phyloP scores from a whole-genome alignment of 2,797 vertebrate species.

The Malurus leucopterus region DNA sequence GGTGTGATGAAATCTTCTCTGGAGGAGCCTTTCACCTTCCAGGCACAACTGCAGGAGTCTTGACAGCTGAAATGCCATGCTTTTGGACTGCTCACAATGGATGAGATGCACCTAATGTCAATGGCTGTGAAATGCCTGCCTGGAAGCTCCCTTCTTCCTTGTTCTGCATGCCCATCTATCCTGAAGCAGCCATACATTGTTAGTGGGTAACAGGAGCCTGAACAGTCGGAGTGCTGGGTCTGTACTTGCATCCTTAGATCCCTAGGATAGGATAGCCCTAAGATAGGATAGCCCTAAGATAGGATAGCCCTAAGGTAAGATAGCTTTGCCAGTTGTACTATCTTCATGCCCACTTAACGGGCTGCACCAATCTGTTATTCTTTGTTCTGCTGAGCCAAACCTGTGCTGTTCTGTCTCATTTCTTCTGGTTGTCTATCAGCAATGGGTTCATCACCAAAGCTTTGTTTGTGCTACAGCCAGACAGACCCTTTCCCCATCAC shows the following conservation, averaged over 20 bases:
- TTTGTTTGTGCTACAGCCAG: neutral
- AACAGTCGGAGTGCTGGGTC: neutral
- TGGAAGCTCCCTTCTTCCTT: neutral
- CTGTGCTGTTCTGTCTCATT: neutral
- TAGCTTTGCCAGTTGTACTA: neutral
- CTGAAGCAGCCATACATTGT: neutral
- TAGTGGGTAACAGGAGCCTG: neutral
- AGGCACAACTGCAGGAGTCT: neutral
- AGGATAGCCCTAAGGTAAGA: too few relatives aligned
- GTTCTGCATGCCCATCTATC: neutral
- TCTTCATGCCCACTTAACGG: neutral
- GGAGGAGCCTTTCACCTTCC: neutral
- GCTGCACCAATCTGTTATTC: neutral
- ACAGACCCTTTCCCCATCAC: neutral
- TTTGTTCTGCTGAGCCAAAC: neutral
- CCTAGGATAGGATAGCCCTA: neutral
- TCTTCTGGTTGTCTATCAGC: neutral
- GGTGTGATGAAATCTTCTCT: neutral
- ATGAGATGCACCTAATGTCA: neutral
- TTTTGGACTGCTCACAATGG: neutral
- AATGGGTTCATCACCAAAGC: neutral
- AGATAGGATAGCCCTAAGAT: neutral
- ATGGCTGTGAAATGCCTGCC: neutral
- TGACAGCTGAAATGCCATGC: neutral
- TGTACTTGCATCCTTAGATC: neutral